Evolutionary conservation across 2,888 invertebrate species (phyloP).

Genomic region (Heliconius hortense): DNA sequence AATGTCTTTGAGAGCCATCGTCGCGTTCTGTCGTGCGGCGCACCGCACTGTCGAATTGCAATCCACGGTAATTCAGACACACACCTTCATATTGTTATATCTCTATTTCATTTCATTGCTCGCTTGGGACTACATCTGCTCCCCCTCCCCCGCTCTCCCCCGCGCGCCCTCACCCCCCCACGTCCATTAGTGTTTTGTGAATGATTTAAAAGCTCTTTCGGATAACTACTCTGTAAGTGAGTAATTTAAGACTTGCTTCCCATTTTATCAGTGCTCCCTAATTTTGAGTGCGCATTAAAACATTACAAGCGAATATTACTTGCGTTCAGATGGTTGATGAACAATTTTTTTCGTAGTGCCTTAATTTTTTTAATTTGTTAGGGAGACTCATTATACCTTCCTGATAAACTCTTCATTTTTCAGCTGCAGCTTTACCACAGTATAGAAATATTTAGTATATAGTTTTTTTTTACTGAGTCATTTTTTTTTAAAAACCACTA

Average conservation of each 20-base stretch:
- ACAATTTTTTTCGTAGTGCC: slow-evolving; percentile 35
- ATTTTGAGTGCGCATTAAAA: slow-evolving; percentile 81
- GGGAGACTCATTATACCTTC: slow-evolving; percentile 26
- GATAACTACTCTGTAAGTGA: slow-evolving; percentile 83
- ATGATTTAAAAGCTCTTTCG: slow-evolving; percentile 83
- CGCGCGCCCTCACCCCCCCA: slow-evolving; percentile 65
- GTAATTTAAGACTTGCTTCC: slow-evolving; percentile 82
- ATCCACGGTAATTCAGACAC: slow-evolving; percentile 70
- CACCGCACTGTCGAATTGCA: slow-evolving; percentile 67
- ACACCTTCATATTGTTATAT: slow-evolving; percentile 80
- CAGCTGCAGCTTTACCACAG: not conserved
- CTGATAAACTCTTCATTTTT: slow-evolving; percentile 22
- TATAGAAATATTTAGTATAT: slow-evolving; percentile 1
- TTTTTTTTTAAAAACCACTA: not conserved
- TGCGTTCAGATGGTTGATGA: slow-evolving; percentile 44
- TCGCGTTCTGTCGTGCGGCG: slow-evolving; percentile 38
- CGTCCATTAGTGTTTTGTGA: slow-evolving; percentile 83
- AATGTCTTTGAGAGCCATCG: slow-evolving; percentile 32
- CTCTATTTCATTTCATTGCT: slow-evolving; percentile 76
- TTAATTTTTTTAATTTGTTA: slow-evolving; percentile 30
- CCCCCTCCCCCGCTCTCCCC: slow-evolving; percentile 47
- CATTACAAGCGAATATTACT: slow-evolving; percentile 59
- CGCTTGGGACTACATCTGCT: slow-evolving; percentile 75
- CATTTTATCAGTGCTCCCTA: slow-evolving; percentile 81
- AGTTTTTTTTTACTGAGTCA: too few species aligned